Conservation (phyloP, 2,113 vertebrate species). For the Eclectus roratus region DNA sequence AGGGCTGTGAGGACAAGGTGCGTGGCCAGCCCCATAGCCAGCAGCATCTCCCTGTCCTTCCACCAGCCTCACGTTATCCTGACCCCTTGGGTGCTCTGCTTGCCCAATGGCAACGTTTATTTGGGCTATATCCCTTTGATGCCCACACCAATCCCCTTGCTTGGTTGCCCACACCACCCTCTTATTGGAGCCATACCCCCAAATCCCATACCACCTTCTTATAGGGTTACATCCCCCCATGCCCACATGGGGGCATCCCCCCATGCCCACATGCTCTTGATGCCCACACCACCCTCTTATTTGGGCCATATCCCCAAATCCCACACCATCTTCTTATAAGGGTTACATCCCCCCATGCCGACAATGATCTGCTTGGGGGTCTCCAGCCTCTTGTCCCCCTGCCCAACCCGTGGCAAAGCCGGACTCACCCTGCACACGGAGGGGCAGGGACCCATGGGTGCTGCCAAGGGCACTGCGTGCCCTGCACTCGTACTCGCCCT, state of each 20-base stretch:
- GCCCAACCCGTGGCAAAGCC: rapidly evolving
- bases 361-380: rapidly evolving
- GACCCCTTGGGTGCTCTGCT: not conserved
- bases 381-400: not conserved
- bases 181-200: not conserved
- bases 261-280: no score
- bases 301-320: not conserved
- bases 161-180: not conserved
- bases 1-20: rapidly evolving
- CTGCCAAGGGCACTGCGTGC: slow-evolving; percentile 51
- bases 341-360: not conserved
- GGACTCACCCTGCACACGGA: slow-evolving; percentile 55
- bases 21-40: not conserved
- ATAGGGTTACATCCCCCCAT: not conserved
- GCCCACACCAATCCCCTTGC: rapidly evolving
- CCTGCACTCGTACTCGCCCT: slow-evolving; percentile 67
- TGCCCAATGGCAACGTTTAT: rapidly evolving
- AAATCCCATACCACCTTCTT: not conserved
- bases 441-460: not conserved
- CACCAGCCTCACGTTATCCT: rapidly evolving
- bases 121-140: not conserved
- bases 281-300: not conserved
- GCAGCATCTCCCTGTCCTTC: not conserved
- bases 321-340: not conserved
- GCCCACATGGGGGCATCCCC: no score